Evolutionary conservation across 2,797 vertebrate species (phyloP).

Genomic region (Lagocephalus sceleratus): DNA sequence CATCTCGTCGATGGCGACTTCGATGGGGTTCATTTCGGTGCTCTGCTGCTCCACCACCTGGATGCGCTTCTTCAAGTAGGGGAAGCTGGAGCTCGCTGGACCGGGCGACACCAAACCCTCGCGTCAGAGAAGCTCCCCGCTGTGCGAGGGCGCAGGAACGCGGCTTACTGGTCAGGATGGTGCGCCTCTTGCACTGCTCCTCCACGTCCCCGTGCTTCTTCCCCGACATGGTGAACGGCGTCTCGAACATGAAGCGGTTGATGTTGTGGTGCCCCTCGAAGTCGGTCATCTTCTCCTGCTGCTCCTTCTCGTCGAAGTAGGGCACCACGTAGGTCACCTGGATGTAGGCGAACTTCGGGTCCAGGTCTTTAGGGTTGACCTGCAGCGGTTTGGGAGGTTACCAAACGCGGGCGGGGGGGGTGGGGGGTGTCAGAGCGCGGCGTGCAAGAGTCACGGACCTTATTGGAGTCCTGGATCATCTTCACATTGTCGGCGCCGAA

Average conservation of each 20-base stretch:
- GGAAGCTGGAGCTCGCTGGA: slow-evolving; percentile 91
- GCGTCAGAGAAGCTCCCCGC: background rate
- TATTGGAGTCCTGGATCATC: slow-evolving; percentile 99
- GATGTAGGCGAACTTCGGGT: slow-evolving; percentile 93
- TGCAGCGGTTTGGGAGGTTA: slow-evolving; percentile 38
- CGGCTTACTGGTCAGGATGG: slow-evolving; percentile 86
- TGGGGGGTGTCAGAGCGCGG: background rate
- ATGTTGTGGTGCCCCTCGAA: slow-evolving; percentile 98
- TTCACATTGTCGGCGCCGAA: slow-evolving; percentile 97
- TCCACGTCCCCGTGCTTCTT: slow-evolving; percentile 96
- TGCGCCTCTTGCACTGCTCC: slow-evolving; percentile 96
- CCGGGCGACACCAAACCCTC: no score
- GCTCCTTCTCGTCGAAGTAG: slow-evolving; percentile 95
- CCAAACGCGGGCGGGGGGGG: no score
- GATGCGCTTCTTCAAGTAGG: slow-evolving; percentile 96
- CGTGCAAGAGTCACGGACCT: slow-evolving; percentile 76
- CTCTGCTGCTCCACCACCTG: slow-evolving; percentile 94
- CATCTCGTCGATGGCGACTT: slow-evolving; percentile 99
- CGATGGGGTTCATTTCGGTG: slow-evolving; percentile 95
- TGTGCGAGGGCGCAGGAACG: background rate
- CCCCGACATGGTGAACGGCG: slow-evolving; percentile 93
- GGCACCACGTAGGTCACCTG: slow-evolving; percentile 96
- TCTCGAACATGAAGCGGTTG: slow-evolving; percentile 95
- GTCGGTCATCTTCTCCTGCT: slow-evolving; percentile 90
- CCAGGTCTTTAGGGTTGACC: slow-evolving; percentile 97